Conservation (phyloP, 2,888 invertebrate genomes). For the Smittia aterrima region DNA sequence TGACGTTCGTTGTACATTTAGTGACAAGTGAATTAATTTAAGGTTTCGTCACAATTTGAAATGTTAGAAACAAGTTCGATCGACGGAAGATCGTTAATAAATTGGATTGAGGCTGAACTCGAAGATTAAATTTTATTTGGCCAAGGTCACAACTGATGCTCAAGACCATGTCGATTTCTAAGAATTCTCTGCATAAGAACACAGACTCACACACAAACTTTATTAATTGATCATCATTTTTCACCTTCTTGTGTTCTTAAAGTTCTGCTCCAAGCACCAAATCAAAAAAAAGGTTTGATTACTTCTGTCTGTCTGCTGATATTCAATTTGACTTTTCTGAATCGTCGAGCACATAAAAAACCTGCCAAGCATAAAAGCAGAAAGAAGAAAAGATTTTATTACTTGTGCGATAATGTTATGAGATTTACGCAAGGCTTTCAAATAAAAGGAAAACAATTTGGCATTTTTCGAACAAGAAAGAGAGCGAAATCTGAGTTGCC, state of each 20-base stretch:
- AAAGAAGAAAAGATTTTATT: not conserved
- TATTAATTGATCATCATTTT: conserved; percentile 37
- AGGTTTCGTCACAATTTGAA: not conserved
- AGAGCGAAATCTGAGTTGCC: too few relatives aligned
- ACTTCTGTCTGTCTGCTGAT: not conserved
- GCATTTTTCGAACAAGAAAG: not conserved
- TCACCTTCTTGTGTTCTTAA: not conserved
- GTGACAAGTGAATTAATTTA: not conserved
- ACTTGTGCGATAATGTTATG: conserved; percentile 30
- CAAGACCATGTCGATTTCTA: not conserved
- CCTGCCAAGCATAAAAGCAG: not conserved
- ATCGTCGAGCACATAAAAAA: not conserved
- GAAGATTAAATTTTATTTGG: not conserved
- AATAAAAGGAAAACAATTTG: conserved; percentile 21
- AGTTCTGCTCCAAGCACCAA: not conserved
- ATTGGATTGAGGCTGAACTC: not conserved
- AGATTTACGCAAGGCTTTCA: conserved; percentile 32
- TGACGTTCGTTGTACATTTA: not conserved
- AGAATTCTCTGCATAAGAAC: conserved; percentile 24
- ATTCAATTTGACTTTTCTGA: conserved; percentile 3
- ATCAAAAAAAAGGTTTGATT: conserved; percentile 2
- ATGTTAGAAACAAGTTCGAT: too few relatives aligned
- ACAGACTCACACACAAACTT: not conserved
- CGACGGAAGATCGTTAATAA: not conserved
- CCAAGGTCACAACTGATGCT: conserved; percentile 14